These are phyloP conservation scores for Eremobia ochroleuca DNA, from an alignment of 2,888 invertebrate species.

Conservation along the genomic window DNA sequence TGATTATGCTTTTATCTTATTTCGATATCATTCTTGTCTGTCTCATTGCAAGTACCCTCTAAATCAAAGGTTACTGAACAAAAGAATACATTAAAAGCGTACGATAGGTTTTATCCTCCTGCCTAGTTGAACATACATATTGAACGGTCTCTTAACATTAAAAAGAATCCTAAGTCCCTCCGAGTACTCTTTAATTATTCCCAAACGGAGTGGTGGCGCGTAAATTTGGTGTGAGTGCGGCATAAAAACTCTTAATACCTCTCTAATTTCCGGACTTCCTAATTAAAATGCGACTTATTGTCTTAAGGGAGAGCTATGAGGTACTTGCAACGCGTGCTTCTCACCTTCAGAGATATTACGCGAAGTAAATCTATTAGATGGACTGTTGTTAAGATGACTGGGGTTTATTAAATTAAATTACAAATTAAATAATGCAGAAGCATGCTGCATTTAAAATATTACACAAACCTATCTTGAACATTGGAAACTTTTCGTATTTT, in stretches of 20 bases:
- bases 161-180: constrained; percentile 15
- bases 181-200: constrained; percentile 44
- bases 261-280: constrained; percentile 45
- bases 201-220: constrained; percentile 7
- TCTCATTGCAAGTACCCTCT: background rate
- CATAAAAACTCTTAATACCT: constrained; percentile 45
- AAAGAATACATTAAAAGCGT: constrained; percentile 18
- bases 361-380: constrained; percentile 13
- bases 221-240: constrained; percentile 39
- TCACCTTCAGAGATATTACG: background rate
- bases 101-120: background rate
- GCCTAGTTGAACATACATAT: constrained; percentile 35
- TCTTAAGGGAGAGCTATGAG: constrained; percentile 19
- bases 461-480: background rate
- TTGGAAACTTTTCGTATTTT: background rate
- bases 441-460: background rate
- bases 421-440: background rate
- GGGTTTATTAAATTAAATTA: background rate
- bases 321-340: constrained; percentile 23
- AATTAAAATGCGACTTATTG: constrained; percentile 51
- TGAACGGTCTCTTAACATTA: constrained; percentile 29
- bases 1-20: background rate
- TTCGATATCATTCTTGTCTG: background rate
- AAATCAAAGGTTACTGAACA: constrained; percentile 17
- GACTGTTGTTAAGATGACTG: background rate